These are phyloP conservation scores for Numenius arquata DNA, from an alignment of 2,113 vertebrate genomes.

Conservation along the genomic window DNA sequence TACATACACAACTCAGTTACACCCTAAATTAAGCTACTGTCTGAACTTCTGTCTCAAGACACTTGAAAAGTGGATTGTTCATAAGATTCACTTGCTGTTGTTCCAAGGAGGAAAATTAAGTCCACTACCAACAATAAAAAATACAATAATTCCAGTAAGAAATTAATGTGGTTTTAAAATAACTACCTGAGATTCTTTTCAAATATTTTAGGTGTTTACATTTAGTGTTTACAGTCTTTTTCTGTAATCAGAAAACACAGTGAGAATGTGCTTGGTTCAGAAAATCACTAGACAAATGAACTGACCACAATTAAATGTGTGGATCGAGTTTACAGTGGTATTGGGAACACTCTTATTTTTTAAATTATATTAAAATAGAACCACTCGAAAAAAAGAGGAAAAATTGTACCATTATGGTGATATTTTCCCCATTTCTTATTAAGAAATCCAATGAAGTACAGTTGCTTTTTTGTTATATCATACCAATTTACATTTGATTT, in stretches of 20 bases:
- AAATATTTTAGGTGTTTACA: background rate
- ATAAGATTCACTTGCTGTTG: accelerated
- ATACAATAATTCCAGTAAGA: background rate
- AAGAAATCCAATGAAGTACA: background rate
- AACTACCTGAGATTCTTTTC: background rate
- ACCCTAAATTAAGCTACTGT: background rate
- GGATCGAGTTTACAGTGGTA: background rate
- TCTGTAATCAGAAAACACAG: background rate
- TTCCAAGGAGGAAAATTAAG: background rate
- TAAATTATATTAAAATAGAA: background rate
- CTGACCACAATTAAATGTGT: background rate
- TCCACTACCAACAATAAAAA: background rate
- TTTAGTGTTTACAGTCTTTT: background rate
- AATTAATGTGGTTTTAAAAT: accelerated
- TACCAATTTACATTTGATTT: background rate
- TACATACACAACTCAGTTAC: background rate
- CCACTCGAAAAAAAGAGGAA: background rate
- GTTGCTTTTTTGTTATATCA: background rate
- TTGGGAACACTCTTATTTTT: background rate
- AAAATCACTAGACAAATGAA: background rate
- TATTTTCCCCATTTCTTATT: background rate
- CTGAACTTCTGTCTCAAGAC: background rate
- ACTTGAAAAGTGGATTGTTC: background rate
- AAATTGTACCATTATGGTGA: background rate
- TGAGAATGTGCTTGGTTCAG: background rate